Percentiles rank a stretch among this genome's conserved stretches.
Evolutionary conservation across 2,113 vertebrate genomes (phyloP).

Genomic region (Brachyhypopomus gauderio): DNA sequence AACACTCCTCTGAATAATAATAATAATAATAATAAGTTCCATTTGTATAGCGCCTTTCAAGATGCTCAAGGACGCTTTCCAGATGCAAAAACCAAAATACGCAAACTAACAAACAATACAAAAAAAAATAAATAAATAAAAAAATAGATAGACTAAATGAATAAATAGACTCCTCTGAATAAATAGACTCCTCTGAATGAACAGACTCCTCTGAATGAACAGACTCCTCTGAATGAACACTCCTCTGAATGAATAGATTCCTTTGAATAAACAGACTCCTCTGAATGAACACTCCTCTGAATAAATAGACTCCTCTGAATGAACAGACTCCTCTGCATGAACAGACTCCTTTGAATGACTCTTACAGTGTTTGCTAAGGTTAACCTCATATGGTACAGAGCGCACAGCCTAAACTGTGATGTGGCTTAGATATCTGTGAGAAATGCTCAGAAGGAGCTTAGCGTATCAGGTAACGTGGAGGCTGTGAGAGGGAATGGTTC

Average conservation of each 20-base stretch:
- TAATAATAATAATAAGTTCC: too few relatives aligned
- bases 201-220: conserved; percentile 3
- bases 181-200: background rate
- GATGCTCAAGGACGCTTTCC: too few relatives aligned
- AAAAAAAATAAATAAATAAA: too few relatives aligned
- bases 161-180: background rate
- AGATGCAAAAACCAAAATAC: too few relatives aligned
- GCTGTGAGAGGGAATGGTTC: background rate
- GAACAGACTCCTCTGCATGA: background rate
- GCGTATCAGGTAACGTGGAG: background rate
- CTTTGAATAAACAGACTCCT: background rate
- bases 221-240: background rate
- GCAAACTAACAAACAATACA: too few relatives aligned
- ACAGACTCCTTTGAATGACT: conserved; percentile 1
- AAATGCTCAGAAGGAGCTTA: background rate
- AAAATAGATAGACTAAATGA: too few relatives aligned
- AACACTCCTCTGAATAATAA: too few relatives aligned
- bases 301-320: background rate
- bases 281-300: background rate
- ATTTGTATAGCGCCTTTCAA: too few relatives aligned
- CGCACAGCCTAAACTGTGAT: background rate
- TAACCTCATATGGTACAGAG: background rate
- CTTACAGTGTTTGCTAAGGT: conserved; percentile 6
- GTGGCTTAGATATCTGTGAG: background rate
- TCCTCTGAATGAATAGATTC: background rate